Conservation (phyloP, 1,140 invertebrate genomes). For the Drosophila parvula region DNA sequence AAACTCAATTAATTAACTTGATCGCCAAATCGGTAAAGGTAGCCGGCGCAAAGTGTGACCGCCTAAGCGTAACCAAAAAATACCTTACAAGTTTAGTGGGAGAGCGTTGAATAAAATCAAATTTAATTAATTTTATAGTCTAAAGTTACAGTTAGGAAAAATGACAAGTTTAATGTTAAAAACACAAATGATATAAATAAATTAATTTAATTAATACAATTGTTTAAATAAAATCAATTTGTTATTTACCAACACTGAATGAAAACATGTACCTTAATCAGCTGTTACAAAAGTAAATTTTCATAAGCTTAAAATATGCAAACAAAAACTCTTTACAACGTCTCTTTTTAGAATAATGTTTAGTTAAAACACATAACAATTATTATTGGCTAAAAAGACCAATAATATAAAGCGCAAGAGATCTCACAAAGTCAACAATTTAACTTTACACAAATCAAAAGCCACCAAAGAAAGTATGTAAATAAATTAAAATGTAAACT, state of each 20-base stretch:
- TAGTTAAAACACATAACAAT: background rate
- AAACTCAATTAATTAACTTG: no score
- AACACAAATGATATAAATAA: background rate
- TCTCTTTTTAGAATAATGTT: background rate
- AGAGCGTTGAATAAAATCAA: no score
- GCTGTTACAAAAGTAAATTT: conserved; percentile 13
- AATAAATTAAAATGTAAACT: conserved; percentile 18
- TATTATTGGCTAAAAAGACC: background rate
- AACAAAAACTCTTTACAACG: conserved; percentile 4
- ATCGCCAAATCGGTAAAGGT: background rate
- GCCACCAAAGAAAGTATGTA: background rate
- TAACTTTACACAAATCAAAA: background rate
- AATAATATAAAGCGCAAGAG: background rate
- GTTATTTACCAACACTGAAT: conserved; percentile 7
- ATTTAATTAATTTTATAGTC: no score
- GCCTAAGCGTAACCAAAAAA: no score
- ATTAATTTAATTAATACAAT: background rate
- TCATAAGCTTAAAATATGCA: conserved; percentile 5
- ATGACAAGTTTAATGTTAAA: no score
- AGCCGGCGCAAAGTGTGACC: conserved; percentile 20
- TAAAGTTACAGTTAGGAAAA: no score
- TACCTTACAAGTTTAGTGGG: background rate
- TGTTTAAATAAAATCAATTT: background rate
- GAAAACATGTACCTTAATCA: conserved; percentile 5
- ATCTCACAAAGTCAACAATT: background rate